Evolutionary conservation across 2,113 vertebrate genomes (phyloP), one percentile per base, ranked within the genome.

Genomic region (Eurypyga helias): DNA sequence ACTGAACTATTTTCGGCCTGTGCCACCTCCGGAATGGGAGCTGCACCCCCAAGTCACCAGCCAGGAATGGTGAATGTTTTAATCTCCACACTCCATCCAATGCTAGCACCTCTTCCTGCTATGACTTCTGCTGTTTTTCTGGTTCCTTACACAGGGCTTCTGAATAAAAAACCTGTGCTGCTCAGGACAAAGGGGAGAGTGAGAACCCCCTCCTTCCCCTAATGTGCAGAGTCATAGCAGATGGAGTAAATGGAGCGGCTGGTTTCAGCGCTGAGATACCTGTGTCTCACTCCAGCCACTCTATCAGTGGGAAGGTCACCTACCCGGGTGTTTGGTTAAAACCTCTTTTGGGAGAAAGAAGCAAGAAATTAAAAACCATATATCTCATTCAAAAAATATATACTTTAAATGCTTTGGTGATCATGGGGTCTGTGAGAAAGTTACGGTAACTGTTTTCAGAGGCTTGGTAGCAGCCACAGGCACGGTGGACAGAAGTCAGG

Each of bases 11-110:
- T 57, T 7, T 26, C 36, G 8, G 15, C 10, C 12, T 34, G 8
- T 20, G 14, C 7, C 17, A 67, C 18, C 28, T 62, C 24, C 24
- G 26, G n/a, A 34, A 54, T 4, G 34, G 21, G 36, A 79, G 16
- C 36, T 71, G 25, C 21, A 64, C 6, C 6, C 11, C 2, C 0
- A 1, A 4, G 3, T 21, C 18, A 2, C 14, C 25, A 65, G 17
- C 4, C 2, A 1, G 26, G 29, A 8, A 13, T 14, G 4, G 9
- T 26, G 17, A 66, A 28, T 36, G 3, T 38, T 65, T 58, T 64
- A 41, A 48, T 17, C 10, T 60, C 19, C 3, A 10, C 3, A 21
- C 8, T 67, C 20, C 0, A 1, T 21, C 33, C 12, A 26, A 10
- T 28, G 29, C 2, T 18, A 73, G 3, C 10, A 5, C 9, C 62